phyloP scores from a whole-genome alignment of 2,888 invertebrate genomes.

The Rhagium mordax region DNA sequence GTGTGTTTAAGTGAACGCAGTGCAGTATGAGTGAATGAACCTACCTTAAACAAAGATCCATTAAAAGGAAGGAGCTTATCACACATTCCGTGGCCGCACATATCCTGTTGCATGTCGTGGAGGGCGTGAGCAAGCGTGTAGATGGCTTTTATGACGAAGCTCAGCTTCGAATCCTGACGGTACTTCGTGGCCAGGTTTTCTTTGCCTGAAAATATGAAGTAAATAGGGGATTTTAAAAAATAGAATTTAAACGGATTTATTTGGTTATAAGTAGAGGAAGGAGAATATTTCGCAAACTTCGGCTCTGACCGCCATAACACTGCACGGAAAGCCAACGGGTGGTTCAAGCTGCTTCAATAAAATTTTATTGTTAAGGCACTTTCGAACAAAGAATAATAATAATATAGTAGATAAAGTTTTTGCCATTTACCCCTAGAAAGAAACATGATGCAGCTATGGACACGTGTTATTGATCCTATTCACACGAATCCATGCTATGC shows the following conservation, averaged over 20 bases:
- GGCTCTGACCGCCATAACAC: too few species aligned
- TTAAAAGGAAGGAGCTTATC: slow-evolving; percentile 80
- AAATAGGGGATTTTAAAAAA: background rate
- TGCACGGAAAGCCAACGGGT: too few species aligned
- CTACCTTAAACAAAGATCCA: slow-evolving; percentile 77
- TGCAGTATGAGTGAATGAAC: slow-evolving; percentile 20
- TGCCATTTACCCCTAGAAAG: too few species aligned
- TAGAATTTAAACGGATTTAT: too few species aligned
- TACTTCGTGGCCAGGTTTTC: slow-evolving; percentile 74
- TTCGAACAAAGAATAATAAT: too few species aligned
- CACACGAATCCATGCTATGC: too few species aligned
- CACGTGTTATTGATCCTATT: too few species aligned
- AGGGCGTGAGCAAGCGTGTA: slow-evolving; percentile 83
- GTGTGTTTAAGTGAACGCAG: slow-evolving; percentile 19
- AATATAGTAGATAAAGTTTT: too few species aligned
- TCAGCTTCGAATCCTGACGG: slow-evolving; percentile 84
- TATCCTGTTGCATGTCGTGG: slow-evolving; percentile 78
- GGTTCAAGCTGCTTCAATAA: too few species aligned
- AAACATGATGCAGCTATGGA: too few species aligned
- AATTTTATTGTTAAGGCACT: too few species aligned
- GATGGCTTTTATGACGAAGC: slow-evolving; percentile 85
- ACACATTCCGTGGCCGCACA: slow-evolving; percentile 77
- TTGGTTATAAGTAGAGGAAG: background rate
- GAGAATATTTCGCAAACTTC: too few species aligned
- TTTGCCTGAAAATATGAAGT: slow-evolving; percentile 69